Base-by-base conservation (phyloP, 1,140 invertebrate genomes). In the Lutraria rhynchaena region DNA sequence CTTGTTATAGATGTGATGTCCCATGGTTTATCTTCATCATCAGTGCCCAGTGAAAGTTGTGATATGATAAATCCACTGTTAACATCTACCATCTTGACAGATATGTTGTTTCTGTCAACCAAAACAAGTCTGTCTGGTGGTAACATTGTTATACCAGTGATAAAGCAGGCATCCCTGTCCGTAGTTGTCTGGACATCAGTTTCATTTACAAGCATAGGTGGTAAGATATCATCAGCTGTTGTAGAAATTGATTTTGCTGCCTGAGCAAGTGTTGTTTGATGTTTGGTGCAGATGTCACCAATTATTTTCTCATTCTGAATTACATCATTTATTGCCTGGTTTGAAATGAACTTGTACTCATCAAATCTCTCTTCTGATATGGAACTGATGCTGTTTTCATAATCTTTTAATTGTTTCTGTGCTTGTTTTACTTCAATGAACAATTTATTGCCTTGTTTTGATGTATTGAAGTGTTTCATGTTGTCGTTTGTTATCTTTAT, bases 391-490 rank as follows among this genome's bases (percentile, higher is more conserved):
- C n/a, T n/a, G n/a, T n/a, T n/a, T n/a, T 1, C 31, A 3, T 35
- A 4, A 19, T 60, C 57, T 22, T 1, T 3, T 4, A 11, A 33
- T 33, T 15, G 1, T 3, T 11, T 22, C 29, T 60, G 33, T 5
- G 57, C 31, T 60, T 60, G 17, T 60, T 60, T 60, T 33, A 60
- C 37, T 60, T 60, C 57, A 33, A 60, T n/a, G 37, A 60, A 60
- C 3, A 60, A 33, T 1, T 27, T 22, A 17, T 60, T 24, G 3
- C 33, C 13, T 2, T 24, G 31, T 5, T 60, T 60, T 60, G 29
- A n/a, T 15, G 4, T 60, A 15, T 4, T 17, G 19, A 3, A 60
- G 57, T 3, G 1, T 33, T 3, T 60, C 57, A 27, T 35, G 7
- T 3, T 4, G 22, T 33, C 11, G 4, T n/a, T 35, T 9, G 29